These are phyloP conservation scores for Uropsilus gracilis DNA, from an alignment of 2,113 vertebrate species.

Conservation along the genomic window DNA sequence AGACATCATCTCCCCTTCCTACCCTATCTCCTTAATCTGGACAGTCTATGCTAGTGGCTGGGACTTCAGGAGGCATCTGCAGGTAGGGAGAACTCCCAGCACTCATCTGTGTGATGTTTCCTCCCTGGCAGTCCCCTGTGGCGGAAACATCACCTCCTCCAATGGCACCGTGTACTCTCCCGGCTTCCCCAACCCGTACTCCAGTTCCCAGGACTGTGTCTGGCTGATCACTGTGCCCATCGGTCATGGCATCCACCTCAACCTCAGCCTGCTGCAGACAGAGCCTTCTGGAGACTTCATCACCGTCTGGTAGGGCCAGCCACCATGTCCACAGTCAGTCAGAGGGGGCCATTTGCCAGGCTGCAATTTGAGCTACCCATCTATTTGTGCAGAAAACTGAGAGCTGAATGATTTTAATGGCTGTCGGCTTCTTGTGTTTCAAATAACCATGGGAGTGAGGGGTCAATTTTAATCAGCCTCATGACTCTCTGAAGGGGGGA, in stretches of 20 bases:
- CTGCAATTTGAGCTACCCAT: background rate
- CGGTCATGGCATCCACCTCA: constrained; percentile 94
- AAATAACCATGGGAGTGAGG: background rate
- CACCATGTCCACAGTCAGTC: background rate
- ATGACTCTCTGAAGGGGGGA: background rate
- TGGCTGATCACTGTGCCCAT: constrained; percentile 94
- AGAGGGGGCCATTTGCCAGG: background rate
- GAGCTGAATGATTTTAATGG: background rate
- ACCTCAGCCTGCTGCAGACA: constrained; percentile 95
- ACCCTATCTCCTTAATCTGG: background rate
- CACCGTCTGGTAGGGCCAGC: constrained; percentile 93
- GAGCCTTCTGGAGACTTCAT: constrained; percentile 97
- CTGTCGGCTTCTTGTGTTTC: background rate
- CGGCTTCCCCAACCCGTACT: constrained; percentile 96
- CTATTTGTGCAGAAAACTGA: background rate
- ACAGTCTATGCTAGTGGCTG: background rate
- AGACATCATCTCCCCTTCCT: background rate
- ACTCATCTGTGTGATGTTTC: constrained; percentile 65
- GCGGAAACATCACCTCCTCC: constrained; percentile 93
- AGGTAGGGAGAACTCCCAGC: background rate
- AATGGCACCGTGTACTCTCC: constrained; percentile 98
- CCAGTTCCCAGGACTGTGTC: constrained; percentile 94
- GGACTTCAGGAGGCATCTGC: background rate
- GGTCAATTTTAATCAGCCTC: background rate
- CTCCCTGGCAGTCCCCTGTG: constrained; percentile 92